Evolutionary conservation across 64 coral and sea anemone species (phyloP).

Genomic region (Exaiptasia diaphana): DNA sequence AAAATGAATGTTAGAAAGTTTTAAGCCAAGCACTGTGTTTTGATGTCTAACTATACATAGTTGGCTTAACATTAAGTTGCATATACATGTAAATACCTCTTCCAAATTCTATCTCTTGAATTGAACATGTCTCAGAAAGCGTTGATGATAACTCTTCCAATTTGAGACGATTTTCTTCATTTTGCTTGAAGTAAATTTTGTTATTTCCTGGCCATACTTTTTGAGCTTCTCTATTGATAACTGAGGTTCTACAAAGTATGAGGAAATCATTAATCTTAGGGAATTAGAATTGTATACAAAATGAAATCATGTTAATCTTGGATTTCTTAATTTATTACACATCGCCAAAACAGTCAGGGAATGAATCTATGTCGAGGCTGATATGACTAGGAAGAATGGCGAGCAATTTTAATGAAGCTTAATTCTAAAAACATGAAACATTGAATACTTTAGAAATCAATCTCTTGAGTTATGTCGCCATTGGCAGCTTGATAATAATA

Average conservation of each 20-base stretch:
- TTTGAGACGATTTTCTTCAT: neutral
- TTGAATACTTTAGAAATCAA: too few relatives aligned
- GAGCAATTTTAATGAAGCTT: too few relatives aligned
- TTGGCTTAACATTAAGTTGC: neutral
- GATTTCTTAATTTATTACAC: neutral
- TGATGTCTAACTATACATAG: neutral
- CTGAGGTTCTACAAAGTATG: slow-evolving; percentile 1
- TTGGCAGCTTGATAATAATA: neutral
- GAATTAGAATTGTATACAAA: neutral
- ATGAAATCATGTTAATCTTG: neutral
- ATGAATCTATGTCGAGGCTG: too few relatives aligned
- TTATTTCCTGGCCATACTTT: slow-evolving; percentile 28
- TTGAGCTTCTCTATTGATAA: slow-evolving; percentile 29
- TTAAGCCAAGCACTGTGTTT: neutral
- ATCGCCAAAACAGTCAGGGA: too few relatives aligned
- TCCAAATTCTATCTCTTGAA: slow-evolving; percentile 28
- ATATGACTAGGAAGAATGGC: too few relatives aligned
- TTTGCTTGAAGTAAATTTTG: slow-evolving; percentile 26
- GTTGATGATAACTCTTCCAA: slow-evolving; percentile 24
- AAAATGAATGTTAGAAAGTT: neutral
- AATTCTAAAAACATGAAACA: too few relatives aligned
- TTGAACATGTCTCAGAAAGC: slow-evolving; percentile 1
- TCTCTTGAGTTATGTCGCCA: too few relatives aligned
- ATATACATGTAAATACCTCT: neutral
- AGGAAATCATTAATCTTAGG: neutral